phyloP scores from a whole-genome alignment of 1,140 invertebrate genomes.

The Periplaneta americana region DNA sequence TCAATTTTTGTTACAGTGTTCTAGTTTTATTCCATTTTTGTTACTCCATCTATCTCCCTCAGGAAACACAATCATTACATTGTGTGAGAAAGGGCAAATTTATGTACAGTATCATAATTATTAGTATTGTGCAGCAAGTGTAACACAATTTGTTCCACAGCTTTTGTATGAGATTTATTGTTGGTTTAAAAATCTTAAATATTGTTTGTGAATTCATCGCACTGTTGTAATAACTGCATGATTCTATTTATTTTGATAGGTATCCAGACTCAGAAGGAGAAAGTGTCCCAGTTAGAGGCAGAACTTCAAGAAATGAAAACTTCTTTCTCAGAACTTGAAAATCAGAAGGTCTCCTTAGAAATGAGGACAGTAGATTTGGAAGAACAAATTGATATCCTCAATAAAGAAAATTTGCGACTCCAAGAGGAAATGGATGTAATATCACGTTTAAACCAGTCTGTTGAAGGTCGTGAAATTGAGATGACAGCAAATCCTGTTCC shows the following conservation, averaged over 20 bases:
- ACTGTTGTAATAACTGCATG: conserved; percentile 10
- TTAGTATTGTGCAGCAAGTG: too few species aligned
- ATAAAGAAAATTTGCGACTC: conserved; percentile 39
- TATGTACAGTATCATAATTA: too few species aligned
- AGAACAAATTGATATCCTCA: conserved; percentile 52
- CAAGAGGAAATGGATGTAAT: conserved; percentile 36
- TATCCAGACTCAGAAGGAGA: conserved; percentile 47
- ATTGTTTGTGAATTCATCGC: too few species aligned
- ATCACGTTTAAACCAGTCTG: conserved; percentile 8
- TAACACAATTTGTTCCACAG: too few species aligned
- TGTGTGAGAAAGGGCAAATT: too few species aligned
- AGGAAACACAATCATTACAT: too few species aligned
- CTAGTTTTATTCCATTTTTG: too few species aligned
- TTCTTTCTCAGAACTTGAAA: conserved; percentile 44
- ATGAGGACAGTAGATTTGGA: conserved; percentile 64
- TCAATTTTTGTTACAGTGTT: too few species aligned
- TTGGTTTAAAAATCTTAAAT: too few species aligned
- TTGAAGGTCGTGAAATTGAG: conserved; percentile 24
- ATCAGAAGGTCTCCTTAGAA: conserved; percentile 57
- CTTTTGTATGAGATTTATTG: too few species aligned
- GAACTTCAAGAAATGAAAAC: conserved; percentile 43
- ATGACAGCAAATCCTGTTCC: not conserved
- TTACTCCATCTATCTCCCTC: too few species aligned
- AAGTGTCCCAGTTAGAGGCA: conserved; percentile 50
- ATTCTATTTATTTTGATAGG: conserved; percentile 41